Evolutionary conservation across 2,888 invertebrate species (phyloP), one percentile per base, ranked within the genome.

Genomic region (Papilio protenor): DNA sequence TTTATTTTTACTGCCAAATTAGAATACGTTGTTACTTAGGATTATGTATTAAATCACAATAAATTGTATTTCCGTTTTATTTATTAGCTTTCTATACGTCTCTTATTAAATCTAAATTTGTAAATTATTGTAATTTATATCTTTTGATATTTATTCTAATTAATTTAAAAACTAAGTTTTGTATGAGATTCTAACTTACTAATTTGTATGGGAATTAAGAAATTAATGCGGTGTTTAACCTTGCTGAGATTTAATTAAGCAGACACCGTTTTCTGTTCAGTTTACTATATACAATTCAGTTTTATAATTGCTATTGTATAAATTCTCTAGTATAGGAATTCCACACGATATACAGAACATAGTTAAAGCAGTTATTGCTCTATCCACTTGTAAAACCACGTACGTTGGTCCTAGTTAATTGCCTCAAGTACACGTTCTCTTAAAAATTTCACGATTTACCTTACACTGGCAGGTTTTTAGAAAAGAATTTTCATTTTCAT

Each of bases 401-500:
- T 66, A n/a, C 66, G 45, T 69, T 40, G 45, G 45, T 14, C 45
- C 40, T 21, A 21, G 66, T 21, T 66, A 45, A 45, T 33, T 45
- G 45, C 21, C 14, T 40, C n/a, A 18, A 40, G 66, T 21, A 69
- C 66, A 18, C 33, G 40, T 49, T 27, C 64, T 66, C 47, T 55
- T 64, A 27, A 74, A 47, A 61, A 61, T 23, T 57, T 47, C 59
- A 57, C 27, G 33, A 57, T 57, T 45, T 74, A 23, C 73, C 57
- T 52, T 40, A 12, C 66, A 74, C 49, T 59, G 59, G 18, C 11
- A 74, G 16, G 40, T 18, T n/a, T 72, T 21, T 8, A 72, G 33
- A 59, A 61, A 71, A 59, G 55, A 40, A 72, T 77, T 72, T 75
- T 72, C 73, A 75, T 73, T 75, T 75, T 64, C 73, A 75, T 73